Percentiles rank a stretch among this genome's conserved stretches.
Conservation (phyloP, 2,888 invertebrate species). For the Cotesia congregata region DNA sequence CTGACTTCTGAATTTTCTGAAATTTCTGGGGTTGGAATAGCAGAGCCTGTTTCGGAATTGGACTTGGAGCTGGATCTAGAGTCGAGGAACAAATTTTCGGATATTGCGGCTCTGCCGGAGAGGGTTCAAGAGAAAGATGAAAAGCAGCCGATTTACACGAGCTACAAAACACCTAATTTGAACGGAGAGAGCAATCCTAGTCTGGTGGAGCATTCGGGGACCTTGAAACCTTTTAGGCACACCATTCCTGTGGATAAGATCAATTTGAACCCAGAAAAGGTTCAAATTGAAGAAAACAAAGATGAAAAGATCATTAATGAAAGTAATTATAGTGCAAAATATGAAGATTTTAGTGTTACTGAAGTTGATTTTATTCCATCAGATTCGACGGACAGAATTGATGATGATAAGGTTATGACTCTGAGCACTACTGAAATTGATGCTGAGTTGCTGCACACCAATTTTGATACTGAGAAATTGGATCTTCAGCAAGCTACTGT, state of each 20-base stretch:
- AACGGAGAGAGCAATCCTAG: constrained; percentile 60
- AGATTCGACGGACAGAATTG: background rate
- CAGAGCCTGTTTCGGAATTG: constrained; percentile 65
- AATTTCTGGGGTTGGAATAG: constrained; percentile 64
- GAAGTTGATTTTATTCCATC: background rate
- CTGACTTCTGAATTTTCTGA: constrained; percentile 13
- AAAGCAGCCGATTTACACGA: constrained; percentile 56
- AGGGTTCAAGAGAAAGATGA: constrained; percentile 50
- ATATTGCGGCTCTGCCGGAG: constrained; percentile 51
- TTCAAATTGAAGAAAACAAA: background rate
- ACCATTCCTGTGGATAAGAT: constrained; percentile 68
- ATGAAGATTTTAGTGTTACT: background rate
- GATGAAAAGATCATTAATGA: background rate
- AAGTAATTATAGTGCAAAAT: background rate
- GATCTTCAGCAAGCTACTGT: constrained; percentile 35
- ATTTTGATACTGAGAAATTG: constrained; percentile 55
- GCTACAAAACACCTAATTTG: constrained; percentile 65
- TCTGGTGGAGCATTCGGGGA: constrained; percentile 62
- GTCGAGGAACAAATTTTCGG: constrained; percentile 58
- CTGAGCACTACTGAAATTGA: constrained; percentile 54
- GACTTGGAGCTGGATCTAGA: constrained; percentile 62
- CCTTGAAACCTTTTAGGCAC: constrained; percentile 65
- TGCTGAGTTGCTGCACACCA: constrained; percentile 54
- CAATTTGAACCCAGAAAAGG: constrained; percentile 46
- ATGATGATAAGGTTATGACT: constrained; percentile 4